phyloP scores from a whole-genome alignment of 2,113 vertebrate genomes.

The Mionectes macconnelli region DNA sequence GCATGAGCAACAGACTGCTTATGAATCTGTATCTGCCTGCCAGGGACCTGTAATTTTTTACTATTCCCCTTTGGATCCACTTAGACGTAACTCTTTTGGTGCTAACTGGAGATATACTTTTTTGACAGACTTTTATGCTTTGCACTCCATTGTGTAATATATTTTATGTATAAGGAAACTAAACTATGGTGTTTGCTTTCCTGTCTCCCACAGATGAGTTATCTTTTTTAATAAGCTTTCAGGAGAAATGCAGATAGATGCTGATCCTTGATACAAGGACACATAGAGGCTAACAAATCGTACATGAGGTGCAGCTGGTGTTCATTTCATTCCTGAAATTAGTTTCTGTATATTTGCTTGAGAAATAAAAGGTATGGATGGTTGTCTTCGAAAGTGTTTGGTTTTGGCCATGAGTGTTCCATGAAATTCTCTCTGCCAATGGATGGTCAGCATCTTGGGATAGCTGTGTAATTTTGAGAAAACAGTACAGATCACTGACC shows the following conservation, averaged over 20 bases:
- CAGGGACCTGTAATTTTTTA: not conserved
- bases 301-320: not conserved
- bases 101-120: not conserved
- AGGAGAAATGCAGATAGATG: not conserved
- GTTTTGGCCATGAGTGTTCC: not conserved
- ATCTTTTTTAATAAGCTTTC: not conserved
- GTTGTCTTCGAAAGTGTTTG: not conserved
- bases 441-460: not conserved
- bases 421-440: not conserved
- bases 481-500: not conserved
- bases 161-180: not conserved
- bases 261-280: not conserved
- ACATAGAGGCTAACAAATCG: not conserved
- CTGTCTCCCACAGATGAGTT: not conserved
- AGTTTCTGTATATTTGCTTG: not conserved
- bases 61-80: not conserved
- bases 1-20: not conserved
- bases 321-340: not conserved
- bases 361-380: not conserved
- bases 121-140: not conserved
- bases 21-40: not conserved
- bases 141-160: not conserved
- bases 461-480: not conserved
- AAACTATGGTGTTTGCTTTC: not conserved
- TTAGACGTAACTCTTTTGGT: not conserved